Evolutionary conservation across 1,140 invertebrate genomes (phyloP).

Genomic region (Penaeus indicus): DNA sequence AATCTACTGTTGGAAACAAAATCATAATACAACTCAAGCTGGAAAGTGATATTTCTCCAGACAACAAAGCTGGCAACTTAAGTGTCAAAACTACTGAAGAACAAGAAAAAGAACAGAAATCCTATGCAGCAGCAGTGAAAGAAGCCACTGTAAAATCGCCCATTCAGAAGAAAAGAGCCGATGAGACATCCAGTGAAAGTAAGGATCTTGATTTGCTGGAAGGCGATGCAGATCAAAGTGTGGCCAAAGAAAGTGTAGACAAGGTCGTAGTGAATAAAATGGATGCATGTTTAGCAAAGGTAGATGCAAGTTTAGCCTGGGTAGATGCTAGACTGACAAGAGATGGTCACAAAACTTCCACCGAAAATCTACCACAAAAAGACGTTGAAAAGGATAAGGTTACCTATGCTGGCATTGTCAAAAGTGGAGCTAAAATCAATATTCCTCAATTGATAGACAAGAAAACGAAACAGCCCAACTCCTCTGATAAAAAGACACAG

Average conservation of each 20-base stretch:
- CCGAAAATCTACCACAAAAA: no score
- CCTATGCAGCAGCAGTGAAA: not conserved
- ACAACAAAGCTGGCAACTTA: not conserved
- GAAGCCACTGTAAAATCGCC: not conserved
- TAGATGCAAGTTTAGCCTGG: conserved; percentile 39
- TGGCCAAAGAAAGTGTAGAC: conserved; percentile 11
- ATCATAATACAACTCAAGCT: no score
- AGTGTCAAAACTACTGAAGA: no score
- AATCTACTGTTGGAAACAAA: no score
- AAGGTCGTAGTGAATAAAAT: conserved; percentile 33
- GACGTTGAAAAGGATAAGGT: not conserved
- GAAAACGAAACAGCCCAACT: not conserved
- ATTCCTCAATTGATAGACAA: no score
- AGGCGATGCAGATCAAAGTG: no score
- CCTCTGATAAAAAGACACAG: not conserved
- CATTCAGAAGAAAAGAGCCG: not conserved
- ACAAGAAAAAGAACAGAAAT: not conserved
- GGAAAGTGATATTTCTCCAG: no score
- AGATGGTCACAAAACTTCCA: not conserved
- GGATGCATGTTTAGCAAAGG: conserved; percentile 45
- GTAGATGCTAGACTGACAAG: conserved; percentile 41
- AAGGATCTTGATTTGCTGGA: no score
- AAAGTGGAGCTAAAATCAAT: not conserved
- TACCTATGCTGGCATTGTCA: not conserved
- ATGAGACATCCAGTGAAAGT: not conserved